Percentiles rank a stretch among this genome's conserved stretches.
Evolutionary conservation across 2,113 vertebrate genomes (phyloP).

Genomic region (Amia ocellicauda): DNA sequence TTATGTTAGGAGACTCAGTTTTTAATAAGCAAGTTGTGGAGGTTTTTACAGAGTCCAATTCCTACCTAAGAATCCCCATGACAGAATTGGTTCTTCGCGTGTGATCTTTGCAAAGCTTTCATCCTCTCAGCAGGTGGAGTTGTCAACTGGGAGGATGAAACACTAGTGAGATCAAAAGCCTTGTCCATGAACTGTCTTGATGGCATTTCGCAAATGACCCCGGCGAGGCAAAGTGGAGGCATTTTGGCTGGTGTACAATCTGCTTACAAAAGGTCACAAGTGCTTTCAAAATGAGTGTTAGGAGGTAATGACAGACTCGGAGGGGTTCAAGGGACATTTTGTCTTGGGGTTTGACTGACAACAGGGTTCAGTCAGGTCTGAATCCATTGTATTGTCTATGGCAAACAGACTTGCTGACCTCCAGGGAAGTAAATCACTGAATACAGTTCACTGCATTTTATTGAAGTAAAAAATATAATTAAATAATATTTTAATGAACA

Average conservation of each 20-base stretch:
- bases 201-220: constrained; percentile 8
- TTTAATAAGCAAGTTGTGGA: too few species aligned
- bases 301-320: neutral
- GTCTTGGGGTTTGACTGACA: too few species aligned
- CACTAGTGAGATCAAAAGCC: constrained; percentile 5
- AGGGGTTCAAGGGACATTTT: neutral
- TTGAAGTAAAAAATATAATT: too few species aligned
- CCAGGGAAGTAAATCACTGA: too few species aligned
- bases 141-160: constrained; percentile 12
- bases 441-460: too few species aligned
- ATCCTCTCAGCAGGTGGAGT: constrained; percentile 1
- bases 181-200: constrained; percentile 1
- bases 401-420: too few species aligned
- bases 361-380: too few species aligned
- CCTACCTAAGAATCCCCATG: neutral
- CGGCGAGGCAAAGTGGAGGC: neutral
- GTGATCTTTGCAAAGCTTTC: neutral
- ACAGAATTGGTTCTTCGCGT: neutral
- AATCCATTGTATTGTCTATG: too few species aligned
- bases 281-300: neutral
- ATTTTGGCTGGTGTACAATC: neutral
- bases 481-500: too few species aligned
- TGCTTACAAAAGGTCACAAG: constrained; percentile 1
- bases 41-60: neutral
- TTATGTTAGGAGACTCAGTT: too few species aligned